A percentile compares a stretch with the other conserved stretches of the same genome.
These are phyloP conservation scores for Megamerina dolium DNA, from an alignment of 2,888 invertebrate genomes.

Conservation along the genomic window DNA sequence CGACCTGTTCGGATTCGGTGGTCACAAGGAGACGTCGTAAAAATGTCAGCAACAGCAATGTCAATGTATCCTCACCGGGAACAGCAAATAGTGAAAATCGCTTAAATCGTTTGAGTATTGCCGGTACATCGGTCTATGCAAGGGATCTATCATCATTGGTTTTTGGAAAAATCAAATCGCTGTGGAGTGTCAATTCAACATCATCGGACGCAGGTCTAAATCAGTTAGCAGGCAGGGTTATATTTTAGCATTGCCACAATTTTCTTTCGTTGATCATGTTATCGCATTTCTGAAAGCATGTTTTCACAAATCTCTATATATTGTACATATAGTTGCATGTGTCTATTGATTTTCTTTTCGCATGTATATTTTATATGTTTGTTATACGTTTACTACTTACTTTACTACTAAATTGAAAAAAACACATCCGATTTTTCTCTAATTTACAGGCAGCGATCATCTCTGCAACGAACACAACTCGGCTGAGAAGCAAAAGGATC, in stretches of 20 bases:
- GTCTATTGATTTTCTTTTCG: not conserved
- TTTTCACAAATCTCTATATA: not conserved
- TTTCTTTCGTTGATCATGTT: slow-evolving; percentile 1
- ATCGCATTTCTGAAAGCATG: not conserved
- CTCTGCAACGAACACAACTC: slow-evolving; percentile 28
- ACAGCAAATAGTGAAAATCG: slow-evolving; percentile 41
- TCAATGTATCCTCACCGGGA: slow-evolving; percentile 31
- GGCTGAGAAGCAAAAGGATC: slow-evolving; percentile 43
- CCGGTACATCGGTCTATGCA: slow-evolving; percentile 47
- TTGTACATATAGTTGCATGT: not conserved
- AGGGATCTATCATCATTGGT: slow-evolving; percentile 54
- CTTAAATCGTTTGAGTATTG: slow-evolving; percentile 44
- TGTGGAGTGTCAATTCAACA: slow-evolving; percentile 75
- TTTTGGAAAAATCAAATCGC: slow-evolving; percentile 81
- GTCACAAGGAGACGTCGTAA: slow-evolving; percentile 45
- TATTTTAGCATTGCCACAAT: not conserved
- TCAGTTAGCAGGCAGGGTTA: slow-evolving; percentile 67
- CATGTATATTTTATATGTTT: not conserved
- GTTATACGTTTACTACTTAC: not conserved
- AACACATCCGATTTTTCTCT: slow-evolving; percentile 2
- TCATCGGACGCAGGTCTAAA: slow-evolving; percentile 71
- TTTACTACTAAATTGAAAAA: not conserved
- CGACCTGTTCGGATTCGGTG: slow-evolving; percentile 47
- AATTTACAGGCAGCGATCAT: slow-evolving; percentile 32
- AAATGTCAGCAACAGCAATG: slow-evolving; percentile 39